Conservation (phyloP, 2,888 invertebrate species). For the Lissonota sp. region DNA sequence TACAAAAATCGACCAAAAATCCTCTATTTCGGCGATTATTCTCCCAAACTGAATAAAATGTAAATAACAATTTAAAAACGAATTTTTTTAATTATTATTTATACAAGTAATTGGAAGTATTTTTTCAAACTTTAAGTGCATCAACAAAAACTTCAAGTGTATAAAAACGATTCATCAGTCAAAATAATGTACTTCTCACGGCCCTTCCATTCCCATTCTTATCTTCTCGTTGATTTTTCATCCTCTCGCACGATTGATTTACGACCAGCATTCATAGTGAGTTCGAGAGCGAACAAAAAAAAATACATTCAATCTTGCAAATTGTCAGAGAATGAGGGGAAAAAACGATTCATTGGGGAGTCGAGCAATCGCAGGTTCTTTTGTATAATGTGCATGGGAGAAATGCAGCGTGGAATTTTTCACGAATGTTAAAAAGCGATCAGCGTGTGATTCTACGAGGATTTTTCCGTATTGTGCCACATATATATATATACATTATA, state of each 20-base stretch:
- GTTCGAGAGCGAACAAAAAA: neutral
- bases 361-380: neutral
- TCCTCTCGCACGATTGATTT: constrained; percentile 59
- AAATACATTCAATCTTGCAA: constrained; percentile 28
- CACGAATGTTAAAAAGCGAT: constrained; percentile 39
- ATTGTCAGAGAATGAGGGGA: constrained; percentile 24
- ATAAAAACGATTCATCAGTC: too few species aligned
- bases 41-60: too few species aligned
- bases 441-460: constrained; percentile 5
- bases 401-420: constrained; percentile 33
- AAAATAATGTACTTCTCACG: too few species aligned
- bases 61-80: too few species aligned
- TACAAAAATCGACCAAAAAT: too few species aligned
- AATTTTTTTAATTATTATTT: too few species aligned
- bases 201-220: neutral
- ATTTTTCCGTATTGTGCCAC: constrained; percentile 4
- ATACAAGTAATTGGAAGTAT: too few species aligned
- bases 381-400: neutral
- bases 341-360: constrained; percentile 11
- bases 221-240: constrained; percentile 31
- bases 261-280: constrained; percentile 51
- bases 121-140: too few species aligned
- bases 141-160: too few species aligned
- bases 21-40: too few species aligned
- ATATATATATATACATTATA: constrained; percentile 2